A percentile compares a stretch with the other conserved stretches of the same genome.
Conservation (phyloP, 1,140 invertebrate species). For the Saccostrea cuccullata region DNA sequence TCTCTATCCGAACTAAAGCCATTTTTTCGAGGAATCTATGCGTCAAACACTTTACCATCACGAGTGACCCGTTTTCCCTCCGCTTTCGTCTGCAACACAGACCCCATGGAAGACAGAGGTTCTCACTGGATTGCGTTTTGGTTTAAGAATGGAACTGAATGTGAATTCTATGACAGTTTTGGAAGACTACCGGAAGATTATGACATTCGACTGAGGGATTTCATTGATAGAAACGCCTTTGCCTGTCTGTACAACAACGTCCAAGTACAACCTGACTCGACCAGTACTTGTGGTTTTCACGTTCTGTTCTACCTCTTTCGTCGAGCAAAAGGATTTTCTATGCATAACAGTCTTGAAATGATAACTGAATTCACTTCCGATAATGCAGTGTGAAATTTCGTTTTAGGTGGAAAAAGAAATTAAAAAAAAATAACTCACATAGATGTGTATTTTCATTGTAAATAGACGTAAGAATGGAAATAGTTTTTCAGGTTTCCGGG, state of each 20-base stretch:
- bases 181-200: constrained; percentile 37
- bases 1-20: not conserved
- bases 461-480: too few relatives aligned
- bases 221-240: constrained; percentile 7
- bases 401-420: not conserved
- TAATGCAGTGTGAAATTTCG: not conserved
- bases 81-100: constrained; percentile 41
- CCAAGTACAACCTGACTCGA: not conserved
- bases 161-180: constrained; percentile 49
- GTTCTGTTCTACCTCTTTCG: constrained; percentile 24
- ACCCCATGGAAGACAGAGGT: not conserved
- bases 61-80: constrained; percentile 26
- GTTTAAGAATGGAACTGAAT: constrained; percentile 2
- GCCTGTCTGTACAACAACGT: constrained; percentile 29
- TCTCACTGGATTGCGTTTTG: constrained; percentile 45
- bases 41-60: constrained; percentile 13
- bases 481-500: not conserved
- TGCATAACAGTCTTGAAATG: not conserved
- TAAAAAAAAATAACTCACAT: not conserved
- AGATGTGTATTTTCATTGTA: not conserved
- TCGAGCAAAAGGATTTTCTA: not conserved
- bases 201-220: not conserved
- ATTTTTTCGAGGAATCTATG: constrained; percentile 30
- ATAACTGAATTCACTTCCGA: not conserved
- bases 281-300: constrained; percentile 1